Evolutionary conservation across 2,797 vertebrate species (phyloP).

Genomic region (Sebastes kiyomatsui): DNA sequence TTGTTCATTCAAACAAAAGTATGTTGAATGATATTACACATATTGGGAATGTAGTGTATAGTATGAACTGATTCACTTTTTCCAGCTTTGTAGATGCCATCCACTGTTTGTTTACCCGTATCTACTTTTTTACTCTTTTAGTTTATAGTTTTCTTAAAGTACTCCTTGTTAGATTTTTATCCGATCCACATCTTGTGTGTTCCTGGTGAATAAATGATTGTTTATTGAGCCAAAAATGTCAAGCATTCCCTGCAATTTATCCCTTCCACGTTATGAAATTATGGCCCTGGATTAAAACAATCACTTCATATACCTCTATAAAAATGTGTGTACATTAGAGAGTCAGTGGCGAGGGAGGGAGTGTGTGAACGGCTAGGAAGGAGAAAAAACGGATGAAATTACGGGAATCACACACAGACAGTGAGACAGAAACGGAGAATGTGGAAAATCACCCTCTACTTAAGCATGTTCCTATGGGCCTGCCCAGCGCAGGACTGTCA

Average conservation of each 20-base stretch:
- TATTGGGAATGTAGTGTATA: too few relatives aligned
- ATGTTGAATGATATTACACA: too few relatives aligned
- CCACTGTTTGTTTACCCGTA: background rate
- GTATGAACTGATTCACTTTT: background rate
- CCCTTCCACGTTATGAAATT: constrained; percentile 37
- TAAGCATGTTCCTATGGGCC: constrained; percentile 69
- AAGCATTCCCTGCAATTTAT: constrained; percentile 26
- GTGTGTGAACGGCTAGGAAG: constrained; percentile 32
- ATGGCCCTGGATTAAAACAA: constrained; percentile 51
- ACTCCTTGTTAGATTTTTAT: background rate
- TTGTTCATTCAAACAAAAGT: too few relatives aligned
- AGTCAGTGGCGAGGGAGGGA: constrained; percentile 27
- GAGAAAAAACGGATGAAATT: constrained; percentile 60
- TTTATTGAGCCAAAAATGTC: constrained; percentile 50
- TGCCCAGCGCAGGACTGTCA: constrained; percentile 73
- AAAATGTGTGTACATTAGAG: constrained; percentile 46
- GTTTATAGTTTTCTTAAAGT: background rate
- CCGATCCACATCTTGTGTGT: constrained; percentile 30
- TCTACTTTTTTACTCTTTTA: background rate
- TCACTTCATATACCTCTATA: constrained; percentile 34
- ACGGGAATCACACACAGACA: constrained; percentile 65
- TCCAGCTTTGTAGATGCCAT: background rate
- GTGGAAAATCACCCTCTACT: constrained; percentile 73
- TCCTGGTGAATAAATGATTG: constrained; percentile 34
- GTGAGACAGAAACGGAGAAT: constrained; percentile 68